Base-by-base conservation (phyloP, 1,140 invertebrate genomes). In the Halesus radiatus region DNA sequence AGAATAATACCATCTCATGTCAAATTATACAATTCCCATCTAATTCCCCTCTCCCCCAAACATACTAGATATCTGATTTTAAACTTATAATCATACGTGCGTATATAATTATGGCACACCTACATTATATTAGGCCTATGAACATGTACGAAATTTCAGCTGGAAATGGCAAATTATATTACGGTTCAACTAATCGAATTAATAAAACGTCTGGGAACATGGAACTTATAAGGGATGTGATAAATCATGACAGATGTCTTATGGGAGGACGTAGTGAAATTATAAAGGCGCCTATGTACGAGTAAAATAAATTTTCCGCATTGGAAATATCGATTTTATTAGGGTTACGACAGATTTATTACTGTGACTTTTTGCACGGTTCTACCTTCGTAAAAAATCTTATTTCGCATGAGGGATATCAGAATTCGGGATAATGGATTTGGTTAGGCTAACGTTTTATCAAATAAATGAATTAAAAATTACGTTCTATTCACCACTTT, bases 201-300 rank as follows among this genome's bases (percentile, higher is more conserved):
- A 64, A 22, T 70, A 70, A 18, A 50, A 70, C 15, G n/a, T 56
- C 6, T 18, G n/a, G 23, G 3, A 23, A 37, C 8, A n/a, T 20
- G 37, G 16, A 70, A 70, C 29, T 20, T 70, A 70, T n/a, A 37
- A 20, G 32, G 45, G 10, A 70, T 45, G 66, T 20, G 45, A 70
- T 70, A 70, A 45, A 70, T 70, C 32, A 37, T 70, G 66, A 70
- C 32, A 45, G 8, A 50, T 70, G 66, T 70, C 66, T 45, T 32
- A 16, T 45, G 37, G 18, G 8, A 20, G 37, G 37, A 45, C 23
- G 23, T 16, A 26, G 23, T 3, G 13, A 26, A 64, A 64, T 64
- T 64, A 26, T 29, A 29, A 29, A 66, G 62, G 22, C 62, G 32
- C 62, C 60, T 64, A 66, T 66, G 62, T n/a, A n/a, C n/a, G n/a